Evolutionary conservation across 2,113 vertebrate genomes (phyloP), one percentile per base, ranked within the genome.

Genomic region (Macrotus californicus): DNA sequence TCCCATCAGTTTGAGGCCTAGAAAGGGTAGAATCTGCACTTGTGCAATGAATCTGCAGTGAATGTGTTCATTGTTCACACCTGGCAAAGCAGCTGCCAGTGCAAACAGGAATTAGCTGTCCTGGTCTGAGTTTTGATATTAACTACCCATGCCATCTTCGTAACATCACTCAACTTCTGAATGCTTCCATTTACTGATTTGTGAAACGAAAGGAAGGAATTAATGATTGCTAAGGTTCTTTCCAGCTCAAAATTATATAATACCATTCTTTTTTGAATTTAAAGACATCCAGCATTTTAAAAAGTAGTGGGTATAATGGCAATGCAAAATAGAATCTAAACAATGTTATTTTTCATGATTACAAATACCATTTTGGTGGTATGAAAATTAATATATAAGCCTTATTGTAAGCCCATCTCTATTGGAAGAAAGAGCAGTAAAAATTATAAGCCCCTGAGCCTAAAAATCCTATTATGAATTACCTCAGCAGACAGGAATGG

Each of bases 141-240:
- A 87, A 91, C 36, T 72, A 52, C 34, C 24, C 54, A 61, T 14
- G 12, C 34, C 48, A 34, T 72, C 41, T 83, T 94, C 54, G 59
- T 54, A 75, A 92, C 89, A 59, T 82, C 48, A 41, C 43, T 95
- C 41, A 56, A 43, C 13, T 13, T 72, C 19, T 54, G 1, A 48
- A 72, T 82, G 39, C 29, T 95, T 81, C 52, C 48, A 16, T 81
- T 93, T 82, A 73, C 54, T 88, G 67, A 91, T 72, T 95, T 72
- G 29, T 93, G 83, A 96, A 93, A 48, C 79, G 24, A 93, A 89
- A 80, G 48, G 15, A 79, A 89, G 87, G 13, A 93, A 82, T 86
- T 77, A 75, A 61, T 34, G 46, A 72, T 93, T 93, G 29, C 54
- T 73, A 77, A 87, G 7, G 24, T 92, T 13, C 5, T 72, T 90